Evolutionary conservation across 2,113 vertebrate genomes (phyloP), one percentile per base, ranked within the genome.

Genomic region (Microcebus tavaratra): DNA sequence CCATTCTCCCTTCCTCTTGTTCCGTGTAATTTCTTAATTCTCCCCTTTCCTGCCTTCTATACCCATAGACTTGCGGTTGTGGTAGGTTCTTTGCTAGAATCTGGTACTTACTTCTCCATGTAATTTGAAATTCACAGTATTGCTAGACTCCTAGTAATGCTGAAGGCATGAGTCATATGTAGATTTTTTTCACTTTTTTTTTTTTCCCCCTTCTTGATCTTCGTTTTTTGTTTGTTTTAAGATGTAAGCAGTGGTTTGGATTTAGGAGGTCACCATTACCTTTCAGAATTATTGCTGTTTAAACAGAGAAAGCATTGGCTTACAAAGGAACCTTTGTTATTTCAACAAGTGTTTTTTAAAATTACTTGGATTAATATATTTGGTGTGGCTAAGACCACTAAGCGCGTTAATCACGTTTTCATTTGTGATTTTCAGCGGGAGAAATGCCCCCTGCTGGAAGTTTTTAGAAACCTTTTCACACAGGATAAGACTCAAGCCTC

Each of bases 301-400:
- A 53, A 81, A 79, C 50, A 79, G 82, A 59, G 50, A 94, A 94
- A 93, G 82, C 70, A 42, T 6, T 72, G 65, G 75, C 87, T 94
- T 96, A 95, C 53, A 79, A 87, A 96, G 87, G n/a, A 87, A 84
- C 8, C 13, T 96, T 68, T 91, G 21, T 90, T 57, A 87, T 94
- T 90, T 97, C 63, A 93, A 81, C 79, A 95, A 78, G 91, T 61
- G 31, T 25, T 92, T 96, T 67, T 80, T 53, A 29, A 93, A 85
- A 93, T 72, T 82, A 67, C 79, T 91, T 90, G 21, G 90, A 50
- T 95, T 89, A 80, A 84, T 27, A 15, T 85, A 80, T 90, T 96
- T 45, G 61, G 63, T 86, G 36, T 42, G 87, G 53, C 39, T 70
- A 91, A 91, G 42, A 89, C 57, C 42, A 31, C 57, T 53, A 70